Evolutionary conservation across 2,113 vertebrate species (phyloP).

Genomic region (Gasterosteus nipponicus): DNA sequence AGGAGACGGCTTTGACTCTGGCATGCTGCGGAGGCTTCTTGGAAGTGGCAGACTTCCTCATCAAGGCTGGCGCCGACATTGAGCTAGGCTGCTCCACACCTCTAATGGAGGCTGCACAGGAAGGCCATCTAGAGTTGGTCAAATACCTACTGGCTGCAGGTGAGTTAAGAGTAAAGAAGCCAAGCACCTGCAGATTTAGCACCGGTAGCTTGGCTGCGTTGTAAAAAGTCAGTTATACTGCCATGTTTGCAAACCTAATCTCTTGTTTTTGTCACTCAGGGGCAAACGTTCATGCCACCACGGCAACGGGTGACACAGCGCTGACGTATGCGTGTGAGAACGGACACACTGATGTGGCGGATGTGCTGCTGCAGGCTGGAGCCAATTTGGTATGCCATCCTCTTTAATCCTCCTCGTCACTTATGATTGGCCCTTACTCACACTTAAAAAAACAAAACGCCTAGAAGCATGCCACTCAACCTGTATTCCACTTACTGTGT

Average conservation of each 20-base stretch:
- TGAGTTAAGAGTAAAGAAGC: constrained; percentile 61
- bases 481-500: background rate
- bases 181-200: background rate
- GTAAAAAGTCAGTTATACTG: background rate
- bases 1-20: constrained; percentile 96
- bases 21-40: constrained; percentile 98
- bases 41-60: constrained; percentile 98
- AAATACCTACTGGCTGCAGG: constrained; percentile 97
- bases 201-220: background rate
- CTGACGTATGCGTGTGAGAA: constrained; percentile 98
- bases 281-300: constrained; percentile 96
- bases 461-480: background rate
- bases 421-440: background rate
- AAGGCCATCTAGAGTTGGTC: constrained; percentile 97
- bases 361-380: constrained; percentile 95
- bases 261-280: constrained; percentile 74
- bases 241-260: background rate
- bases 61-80: constrained; percentile 97
- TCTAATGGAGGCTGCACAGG: constrained; percentile 98
- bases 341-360: constrained; percentile 97
- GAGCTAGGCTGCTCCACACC: constrained; percentile 98
- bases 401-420: background rate
- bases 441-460: background rate
- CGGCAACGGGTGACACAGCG: constrained; percentile 97
- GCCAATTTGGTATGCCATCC: constrained; percentile 90